phyloP scores from a whole-genome alignment of 2,888 invertebrate species.

The Drosophila suboccidentalis region DNA sequence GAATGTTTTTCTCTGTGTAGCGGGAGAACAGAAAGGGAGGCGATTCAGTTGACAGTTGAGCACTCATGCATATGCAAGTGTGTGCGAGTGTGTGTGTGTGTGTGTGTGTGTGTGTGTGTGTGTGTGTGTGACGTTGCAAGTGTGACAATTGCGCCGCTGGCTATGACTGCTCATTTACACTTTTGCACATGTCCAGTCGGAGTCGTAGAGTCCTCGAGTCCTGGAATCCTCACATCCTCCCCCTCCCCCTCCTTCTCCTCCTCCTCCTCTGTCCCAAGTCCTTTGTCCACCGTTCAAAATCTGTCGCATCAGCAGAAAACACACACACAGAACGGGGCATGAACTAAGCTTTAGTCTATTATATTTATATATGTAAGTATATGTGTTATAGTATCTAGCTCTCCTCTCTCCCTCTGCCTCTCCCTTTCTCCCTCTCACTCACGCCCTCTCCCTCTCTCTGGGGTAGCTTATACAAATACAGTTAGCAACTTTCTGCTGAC shows the following conservation, averaged over 20 bases:
- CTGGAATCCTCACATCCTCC: background rate
- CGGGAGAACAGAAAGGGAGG: background rate
- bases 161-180: slow-evolving; percentile 81
- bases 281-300: slow-evolving; percentile 54
- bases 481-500: slow-evolving; percentile 58
- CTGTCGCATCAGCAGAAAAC: slow-evolving; percentile 75
- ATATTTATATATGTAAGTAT: slow-evolving; percentile 51
- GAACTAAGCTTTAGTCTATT: slow-evolving; percentile 41
- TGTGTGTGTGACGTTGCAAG: slow-evolving; percentile 37
- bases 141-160: slow-evolving; percentile 75
- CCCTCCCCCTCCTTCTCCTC: background rate
- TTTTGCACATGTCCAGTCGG: slow-evolving; percentile 59
- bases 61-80: slow-evolving; percentile 49
- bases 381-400: background rate
- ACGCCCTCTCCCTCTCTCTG: background rate
- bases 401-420: background rate
- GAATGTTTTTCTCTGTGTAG: no score
- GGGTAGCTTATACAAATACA: slow-evolving; percentile 70
- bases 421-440: background rate
- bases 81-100: slow-evolving; percentile 11
- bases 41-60: slow-evolving; percentile 29
- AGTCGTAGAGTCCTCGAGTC: slow-evolving; percentile 32
- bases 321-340: slow-evolving; percentile 3
- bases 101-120: slow-evolving; percentile 4
- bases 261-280: slow-evolving; percentile 29